phyloP scores from a whole-genome alignment of 2,113 vertebrate genomes.

The Caloenas nicobarica region DNA sequence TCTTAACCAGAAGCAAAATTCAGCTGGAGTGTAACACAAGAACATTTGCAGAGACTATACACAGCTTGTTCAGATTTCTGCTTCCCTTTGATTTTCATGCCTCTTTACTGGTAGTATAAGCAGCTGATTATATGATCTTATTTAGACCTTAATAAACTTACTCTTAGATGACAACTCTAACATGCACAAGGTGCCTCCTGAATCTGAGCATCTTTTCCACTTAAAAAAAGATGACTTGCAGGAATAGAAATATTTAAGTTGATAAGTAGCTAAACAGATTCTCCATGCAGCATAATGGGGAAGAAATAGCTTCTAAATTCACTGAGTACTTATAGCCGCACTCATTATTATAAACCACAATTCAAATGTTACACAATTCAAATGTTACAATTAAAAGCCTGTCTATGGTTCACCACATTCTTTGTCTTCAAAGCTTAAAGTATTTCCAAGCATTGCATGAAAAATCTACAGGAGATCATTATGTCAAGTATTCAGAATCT shows the following conservation, averaged over 20 bases:
- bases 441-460: not conserved
- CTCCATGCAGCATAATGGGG: not conserved
- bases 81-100: conserved; percentile 7
- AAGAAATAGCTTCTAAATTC: not conserved
- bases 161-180: not conserved
- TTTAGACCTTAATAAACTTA: not conserved
- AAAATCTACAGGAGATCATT: not conserved
- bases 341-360: not conserved
- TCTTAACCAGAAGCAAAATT: conserved; percentile 23
- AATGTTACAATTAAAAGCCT: not conserved
- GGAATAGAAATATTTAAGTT: not conserved
- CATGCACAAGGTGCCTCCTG: not conserved
- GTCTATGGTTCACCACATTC: not conserved
- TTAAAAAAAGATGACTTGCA: not conserved
- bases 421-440: not conserved
- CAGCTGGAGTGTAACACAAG: not conserved
- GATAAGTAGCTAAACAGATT: not conserved
- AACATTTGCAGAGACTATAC: not conserved
- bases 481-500: not conserved
- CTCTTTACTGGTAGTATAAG: not conserved
- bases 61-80: not conserved
- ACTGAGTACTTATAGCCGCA: not conserved
- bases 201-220: not conserved
- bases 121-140: not conserved
- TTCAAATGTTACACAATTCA: not conserved